Conservation (phyloP, 2,797 vertebrate species). For the Diglossa cyanea region DNA sequence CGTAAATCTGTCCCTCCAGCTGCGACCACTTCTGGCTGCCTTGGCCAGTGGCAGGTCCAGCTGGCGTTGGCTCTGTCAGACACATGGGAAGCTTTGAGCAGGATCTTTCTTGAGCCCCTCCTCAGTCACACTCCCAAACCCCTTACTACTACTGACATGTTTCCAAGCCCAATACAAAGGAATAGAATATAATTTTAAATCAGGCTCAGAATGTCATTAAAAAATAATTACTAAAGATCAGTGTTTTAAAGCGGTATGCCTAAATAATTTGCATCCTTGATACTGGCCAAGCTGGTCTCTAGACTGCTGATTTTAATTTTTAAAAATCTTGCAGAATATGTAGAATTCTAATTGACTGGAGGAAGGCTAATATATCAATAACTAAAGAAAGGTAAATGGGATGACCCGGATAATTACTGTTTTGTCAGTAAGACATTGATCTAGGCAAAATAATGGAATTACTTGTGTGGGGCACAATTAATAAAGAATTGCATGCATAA, state of each 20-base stretch:
- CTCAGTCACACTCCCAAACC: accelerated
- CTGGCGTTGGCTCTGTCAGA: accelerated
- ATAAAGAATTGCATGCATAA: neutral
- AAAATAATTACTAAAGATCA: neutral
- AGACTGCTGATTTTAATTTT: neutral
- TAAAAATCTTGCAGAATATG: neutral
- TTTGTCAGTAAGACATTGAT: neutral
- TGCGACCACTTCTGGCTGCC: too few relatives aligned
- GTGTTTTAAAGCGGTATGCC: neutral
- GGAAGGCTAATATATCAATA: neutral
- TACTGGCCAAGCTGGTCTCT: neutral
- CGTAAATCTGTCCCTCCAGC: too few relatives aligned
- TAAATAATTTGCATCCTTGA: neutral
- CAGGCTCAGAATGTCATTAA: neutral
- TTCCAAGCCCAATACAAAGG: neutral
- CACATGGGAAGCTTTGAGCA: neutral
- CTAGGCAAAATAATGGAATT: neutral
- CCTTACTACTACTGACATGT: neutral
- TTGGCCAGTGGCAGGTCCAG: accelerated
- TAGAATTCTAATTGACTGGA: neutral
- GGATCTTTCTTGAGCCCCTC: neutral
- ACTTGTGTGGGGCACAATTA: neutral
- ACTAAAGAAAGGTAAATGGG: neutral
- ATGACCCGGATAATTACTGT: neutral
- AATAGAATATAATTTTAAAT: neutral